Conservation (phyloP, 1,140 invertebrate species). For the Scaptomyza pallida region DNA sequence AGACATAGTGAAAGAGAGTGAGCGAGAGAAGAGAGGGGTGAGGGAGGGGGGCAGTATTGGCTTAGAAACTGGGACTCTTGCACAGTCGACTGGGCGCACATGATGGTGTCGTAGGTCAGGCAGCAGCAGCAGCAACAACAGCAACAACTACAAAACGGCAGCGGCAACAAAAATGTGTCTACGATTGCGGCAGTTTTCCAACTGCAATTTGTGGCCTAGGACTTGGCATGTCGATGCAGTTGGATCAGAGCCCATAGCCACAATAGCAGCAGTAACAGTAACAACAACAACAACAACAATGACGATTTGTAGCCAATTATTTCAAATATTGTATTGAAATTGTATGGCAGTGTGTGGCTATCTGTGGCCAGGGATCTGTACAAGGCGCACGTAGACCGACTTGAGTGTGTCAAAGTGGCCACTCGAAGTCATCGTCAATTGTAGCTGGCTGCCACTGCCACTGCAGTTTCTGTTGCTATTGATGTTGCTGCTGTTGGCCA, state of each 20-base stretch:
- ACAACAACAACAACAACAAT: conserved; percentile 61
- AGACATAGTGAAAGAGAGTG: conserved; percentile 6
- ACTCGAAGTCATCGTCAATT: conserved; percentile 33
- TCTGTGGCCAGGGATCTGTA: conserved; percentile 64
- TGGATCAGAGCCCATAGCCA: conserved; percentile 10
- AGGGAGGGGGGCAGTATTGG: neutral
- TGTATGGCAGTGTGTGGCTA: conserved; percentile 70
- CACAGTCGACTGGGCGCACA: conserved; percentile 54
- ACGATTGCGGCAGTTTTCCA: conserved; percentile 63
- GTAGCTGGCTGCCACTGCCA: conserved; percentile 2
- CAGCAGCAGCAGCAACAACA: conserved; percentile 33
- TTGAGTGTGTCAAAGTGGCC: conserved; percentile 59
- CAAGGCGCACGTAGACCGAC: conserved; percentile 55
- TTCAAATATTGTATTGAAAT: conserved; percentile 83
- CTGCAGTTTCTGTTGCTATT: neutral
- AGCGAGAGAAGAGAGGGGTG: neutral
- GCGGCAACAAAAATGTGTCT: conserved; percentile 51
- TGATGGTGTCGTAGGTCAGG: conserved; percentile 78
- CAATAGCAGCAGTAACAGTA: conserved; percentile 26
- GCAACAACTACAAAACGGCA: neutral
- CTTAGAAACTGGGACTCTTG: conserved; percentile 18
- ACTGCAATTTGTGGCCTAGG: conserved; percentile 76
- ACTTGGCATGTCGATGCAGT: conserved; percentile 37
- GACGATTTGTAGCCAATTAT: conserved; percentile 83
- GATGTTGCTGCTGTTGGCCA: conserved; percentile 12